Evolutionary conservation across 2,797 vertebrate species (phyloP).

Genomic region (Aotus griseimembra): DNA sequence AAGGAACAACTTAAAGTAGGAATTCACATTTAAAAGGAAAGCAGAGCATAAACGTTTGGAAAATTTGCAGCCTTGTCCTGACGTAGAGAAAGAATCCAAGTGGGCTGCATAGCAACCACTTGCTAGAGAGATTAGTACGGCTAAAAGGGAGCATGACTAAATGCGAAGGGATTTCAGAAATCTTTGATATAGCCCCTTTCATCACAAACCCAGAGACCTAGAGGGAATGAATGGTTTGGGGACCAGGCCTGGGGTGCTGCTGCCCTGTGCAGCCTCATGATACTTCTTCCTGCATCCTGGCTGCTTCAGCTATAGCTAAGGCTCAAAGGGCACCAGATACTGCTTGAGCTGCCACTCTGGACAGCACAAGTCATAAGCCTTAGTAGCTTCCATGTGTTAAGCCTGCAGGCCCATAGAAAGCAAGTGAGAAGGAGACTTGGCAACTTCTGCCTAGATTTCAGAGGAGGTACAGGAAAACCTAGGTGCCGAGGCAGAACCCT

Average conservation of each 20-base stretch:
- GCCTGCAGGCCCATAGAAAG: not conserved
- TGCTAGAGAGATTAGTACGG: not conserved
- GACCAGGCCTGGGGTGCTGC: not conserved
- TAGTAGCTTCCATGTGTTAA: not conserved
- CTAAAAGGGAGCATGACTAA: not conserved
- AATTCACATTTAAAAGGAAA: not conserved
- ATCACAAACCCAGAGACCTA: not conserved
- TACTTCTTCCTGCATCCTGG: not conserved
- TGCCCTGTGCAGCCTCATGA: not conserved
- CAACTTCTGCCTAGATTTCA: not conserved
- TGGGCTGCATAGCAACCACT: not conserved
- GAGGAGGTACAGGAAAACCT: not conserved
- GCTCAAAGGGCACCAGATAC: not conserved
- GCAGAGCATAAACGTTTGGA: not conserved
- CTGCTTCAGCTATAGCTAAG: not conserved
- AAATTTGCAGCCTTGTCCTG: not conserved
- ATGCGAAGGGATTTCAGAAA: not conserved
- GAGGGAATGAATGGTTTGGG: not conserved
- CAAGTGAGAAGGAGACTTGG: not conserved
- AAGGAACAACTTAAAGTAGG: not conserved
- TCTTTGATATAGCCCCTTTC: not conserved
- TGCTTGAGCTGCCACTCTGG: not conserved
- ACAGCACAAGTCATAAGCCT: not conserved
- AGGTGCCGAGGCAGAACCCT: not conserved
- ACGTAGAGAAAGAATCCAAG: not conserved